phyloP scores from a whole-genome alignment of 2,888 invertebrate species.

The Spodoptera picta region DNA sequence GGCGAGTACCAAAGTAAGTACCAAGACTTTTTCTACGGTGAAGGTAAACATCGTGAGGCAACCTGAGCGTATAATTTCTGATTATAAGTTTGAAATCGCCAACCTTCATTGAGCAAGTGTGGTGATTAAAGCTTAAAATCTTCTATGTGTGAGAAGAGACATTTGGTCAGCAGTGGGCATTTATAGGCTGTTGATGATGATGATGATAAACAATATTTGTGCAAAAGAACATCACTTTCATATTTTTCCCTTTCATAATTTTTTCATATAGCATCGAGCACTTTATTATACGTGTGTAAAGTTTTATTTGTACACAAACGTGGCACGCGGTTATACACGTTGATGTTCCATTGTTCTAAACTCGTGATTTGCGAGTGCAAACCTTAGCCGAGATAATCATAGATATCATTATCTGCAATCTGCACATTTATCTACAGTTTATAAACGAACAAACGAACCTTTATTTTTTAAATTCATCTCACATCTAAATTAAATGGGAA shows the following conservation, averaged over 20 bases:
- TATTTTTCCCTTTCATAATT: conserved; percentile 1
- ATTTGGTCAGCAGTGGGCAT: too few species aligned
- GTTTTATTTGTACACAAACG: conserved; percentile 35
- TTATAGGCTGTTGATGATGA: neutral
- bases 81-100: too few species aligned
- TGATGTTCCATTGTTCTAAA: conserved; percentile 29
- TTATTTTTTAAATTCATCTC: conserved; percentile 11
- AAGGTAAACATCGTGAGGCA: too few species aligned
- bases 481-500: neutral
- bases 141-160: too few species aligned
- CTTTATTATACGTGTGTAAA: conserved; percentile 16
- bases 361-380: conserved; percentile 30
- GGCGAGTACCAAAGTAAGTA: too few species aligned
- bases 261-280: conserved; percentile 14
- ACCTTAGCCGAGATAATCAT: conserved; percentile 18
- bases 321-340: conserved; percentile 42
- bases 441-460: neutral
- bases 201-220: neutral
- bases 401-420: conserved; percentile 1
- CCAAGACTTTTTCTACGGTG: too few species aligned
- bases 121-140: too few species aligned
- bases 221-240: conserved; percentile 2
- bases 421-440: conserved; percentile 6
- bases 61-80: too few species aligned
- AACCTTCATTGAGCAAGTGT: too few species aligned